Base-by-base conservation (phyloP, 2,888 invertebrate genomes). In the Acrobasis repandana region DNA sequence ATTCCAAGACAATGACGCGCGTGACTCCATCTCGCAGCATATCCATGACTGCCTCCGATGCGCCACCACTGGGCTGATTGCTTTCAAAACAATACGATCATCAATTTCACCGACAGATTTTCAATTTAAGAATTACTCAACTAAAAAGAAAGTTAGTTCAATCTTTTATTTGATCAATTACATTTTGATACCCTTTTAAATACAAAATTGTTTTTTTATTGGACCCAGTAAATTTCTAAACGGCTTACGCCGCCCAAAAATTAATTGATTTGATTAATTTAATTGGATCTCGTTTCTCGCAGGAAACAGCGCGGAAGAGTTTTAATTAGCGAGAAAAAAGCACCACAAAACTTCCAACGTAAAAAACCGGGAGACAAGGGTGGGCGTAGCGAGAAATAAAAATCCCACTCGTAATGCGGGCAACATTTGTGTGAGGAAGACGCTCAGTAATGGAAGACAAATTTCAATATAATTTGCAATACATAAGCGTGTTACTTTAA, bases 401-500 rank as follows among this genome's bases (percentile, higher is more conserved):
- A 90, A 86, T 86, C 87, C 90, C 89, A 87, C 80, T 82, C 90
- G 87, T 90, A 91, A 90, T 88, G 89, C 91, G 91, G 91, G 88
- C 88, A 90, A 90, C 92, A 92, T 92, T 92, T 92, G 92, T 91
- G 91, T 91, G 86, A 91, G 90, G 90, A 91, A 92, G 90, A 86
- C 86, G 86, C 88, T 85, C 87, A 85, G 91, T 91, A 92, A 92
- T 92, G 90, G 92, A 92, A 92, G 92, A 92, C 92, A 92, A 92
- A 92, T 92, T 92, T 92, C 92, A 92, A 93, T 92, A 92, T 92
- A 92, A 93, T 93, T 93, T 93, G 91, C 92, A 92, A 92, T 93
- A 93, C 92, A 92, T 93, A 93, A 92, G 92, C 92, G 93, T 93
- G 91, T 92, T 92, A 93, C 91, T 92, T 93, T 93, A 93, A 93